These are phyloP conservation scores for Okamejei kenojei DNA, from an alignment of 2,797 vertebrate species.

Conservation along the genomic window DNA sequence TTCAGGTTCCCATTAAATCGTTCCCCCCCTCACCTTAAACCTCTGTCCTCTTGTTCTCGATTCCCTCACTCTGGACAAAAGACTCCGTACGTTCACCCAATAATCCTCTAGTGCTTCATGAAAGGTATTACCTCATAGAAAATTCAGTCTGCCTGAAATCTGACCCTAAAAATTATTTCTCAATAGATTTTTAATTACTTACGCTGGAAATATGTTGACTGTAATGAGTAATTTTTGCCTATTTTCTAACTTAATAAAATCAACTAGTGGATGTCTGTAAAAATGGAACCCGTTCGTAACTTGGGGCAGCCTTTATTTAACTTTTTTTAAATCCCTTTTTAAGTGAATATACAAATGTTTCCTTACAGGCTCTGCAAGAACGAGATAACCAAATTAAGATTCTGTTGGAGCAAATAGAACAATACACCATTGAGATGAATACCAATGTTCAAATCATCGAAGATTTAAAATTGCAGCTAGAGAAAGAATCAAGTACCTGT, in stretches of 20 bases:
- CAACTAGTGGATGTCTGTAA: too few species aligned
- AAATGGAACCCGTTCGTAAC: too few species aligned
- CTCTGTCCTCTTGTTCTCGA: too few species aligned
- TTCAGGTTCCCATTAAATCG: too few species aligned
- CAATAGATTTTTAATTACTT: not conserved
- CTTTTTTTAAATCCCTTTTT: not conserved
- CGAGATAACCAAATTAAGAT: conserved; percentile 82
- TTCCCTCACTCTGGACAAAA: too few species aligned
- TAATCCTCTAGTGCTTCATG: too few species aligned
- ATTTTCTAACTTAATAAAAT: too few species aligned
- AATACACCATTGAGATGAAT: conserved; percentile 88
- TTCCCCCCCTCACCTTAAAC: too few species aligned
- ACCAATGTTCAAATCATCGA: conserved; percentile 72
- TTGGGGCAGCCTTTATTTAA: too few species aligned
- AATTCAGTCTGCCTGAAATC: not conserved
- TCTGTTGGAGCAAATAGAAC: conserved; percentile 79
- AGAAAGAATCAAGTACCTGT: conserved; percentile 67
- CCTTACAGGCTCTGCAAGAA: conserved; percentile 76
- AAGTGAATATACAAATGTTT: not conserved
- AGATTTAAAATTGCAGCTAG: conserved; percentile 70
- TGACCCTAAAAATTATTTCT: not conserved
- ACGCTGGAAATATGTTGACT: too few species aligned
- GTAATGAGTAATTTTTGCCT: not conserved
- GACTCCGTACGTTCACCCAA: too few species aligned
- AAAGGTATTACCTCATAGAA: not conserved